phyloP scores from a whole-genome alignment of 2,113 vertebrate genomes.

The Saccopteryx leptura region DNA sequence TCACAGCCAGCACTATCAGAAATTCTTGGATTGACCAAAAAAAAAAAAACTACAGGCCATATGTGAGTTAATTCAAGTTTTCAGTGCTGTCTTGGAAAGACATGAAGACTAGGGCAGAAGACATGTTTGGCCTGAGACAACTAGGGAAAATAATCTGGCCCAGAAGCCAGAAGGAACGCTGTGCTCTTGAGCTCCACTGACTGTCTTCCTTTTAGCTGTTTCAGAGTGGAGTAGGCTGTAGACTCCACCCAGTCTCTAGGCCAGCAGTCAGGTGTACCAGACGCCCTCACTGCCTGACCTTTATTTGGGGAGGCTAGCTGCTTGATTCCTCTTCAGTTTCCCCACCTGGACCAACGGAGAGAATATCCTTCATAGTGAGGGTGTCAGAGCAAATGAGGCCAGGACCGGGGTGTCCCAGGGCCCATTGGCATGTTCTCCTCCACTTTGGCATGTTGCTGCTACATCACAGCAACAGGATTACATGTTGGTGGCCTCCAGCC shows the following conservation, averaged over 20 bases:
- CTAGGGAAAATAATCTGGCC: not conserved
- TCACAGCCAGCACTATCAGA: not conserved
- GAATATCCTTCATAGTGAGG: not conserved
- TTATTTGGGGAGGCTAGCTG: not conserved
- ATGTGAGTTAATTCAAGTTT: not conserved
- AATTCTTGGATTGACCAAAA: not conserved
- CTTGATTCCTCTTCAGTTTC: not conserved
- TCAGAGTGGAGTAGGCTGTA: not conserved
- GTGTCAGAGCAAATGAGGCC: not conserved
- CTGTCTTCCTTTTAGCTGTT: not conserved
- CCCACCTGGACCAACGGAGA: not conserved
- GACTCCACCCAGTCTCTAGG: not conserved
- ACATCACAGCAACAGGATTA: accelerated
- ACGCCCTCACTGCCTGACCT: not conserved
- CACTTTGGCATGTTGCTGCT: too few species aligned
- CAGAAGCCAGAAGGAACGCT: not conserved
- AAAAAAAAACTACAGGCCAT: not conserved
- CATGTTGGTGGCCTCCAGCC: not conserved
- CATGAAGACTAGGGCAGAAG: not conserved
- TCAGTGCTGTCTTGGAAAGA: not conserved
- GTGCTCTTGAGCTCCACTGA: not conserved
- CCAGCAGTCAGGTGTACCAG: not conserved
- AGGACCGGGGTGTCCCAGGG: not conserved
- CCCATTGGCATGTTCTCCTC: accelerated
- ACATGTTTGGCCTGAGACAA: not conserved